A percentile compares a stretch with the other conserved stretches of the same genome.
These are phyloP conservation scores for Aproaerema taeniolella DNA, from an alignment of 2,888 invertebrate genomes.

Conservation along the genomic window DNA sequence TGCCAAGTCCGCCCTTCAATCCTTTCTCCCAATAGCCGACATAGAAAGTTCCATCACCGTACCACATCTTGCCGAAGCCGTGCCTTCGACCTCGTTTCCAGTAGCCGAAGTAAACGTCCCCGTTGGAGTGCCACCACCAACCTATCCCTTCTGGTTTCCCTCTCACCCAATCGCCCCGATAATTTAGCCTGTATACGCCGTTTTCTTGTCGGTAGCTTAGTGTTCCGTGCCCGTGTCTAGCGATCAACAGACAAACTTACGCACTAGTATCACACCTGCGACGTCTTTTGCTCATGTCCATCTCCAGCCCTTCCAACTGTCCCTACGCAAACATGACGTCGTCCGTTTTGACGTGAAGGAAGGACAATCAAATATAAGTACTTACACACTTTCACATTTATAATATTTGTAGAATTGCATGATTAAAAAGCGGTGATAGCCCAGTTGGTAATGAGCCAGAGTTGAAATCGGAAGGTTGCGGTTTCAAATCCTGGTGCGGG, in stretches of 20 bases:
- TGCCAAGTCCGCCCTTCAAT: constrained; percentile 68
- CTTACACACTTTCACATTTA: no score
- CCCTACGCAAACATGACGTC: neutral
- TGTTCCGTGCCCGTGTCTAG: constrained; percentile 77
- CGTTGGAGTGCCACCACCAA: constrained; percentile 73
- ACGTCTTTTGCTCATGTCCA: neutral
- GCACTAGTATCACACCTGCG: no score
- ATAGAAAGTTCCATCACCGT: constrained; percentile 75
- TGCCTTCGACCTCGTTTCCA: constrained; percentile 66
- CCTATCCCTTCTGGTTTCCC: constrained; percentile 79
- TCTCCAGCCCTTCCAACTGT: neutral
- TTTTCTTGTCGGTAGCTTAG: constrained; percentile 55
- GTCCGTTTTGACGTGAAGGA: no score
- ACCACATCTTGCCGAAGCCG: constrained; percentile 81
- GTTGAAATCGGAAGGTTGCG: no score
- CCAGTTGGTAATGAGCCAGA: no score
- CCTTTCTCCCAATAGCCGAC: constrained; percentile 78
- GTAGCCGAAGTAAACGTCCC: constrained; percentile 79
- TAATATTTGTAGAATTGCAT: no score
- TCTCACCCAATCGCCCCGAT: constrained; percentile 78
- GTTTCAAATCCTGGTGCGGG: no score
- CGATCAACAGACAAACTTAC: neutral
- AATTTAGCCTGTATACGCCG: constrained; percentile 61
- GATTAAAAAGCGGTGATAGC: no score
- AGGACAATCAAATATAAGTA: no score